Evolutionary conservation across 2,797 vertebrate genomes (phyloP).

Genomic region (Leontocebus nigricollis): DNA sequence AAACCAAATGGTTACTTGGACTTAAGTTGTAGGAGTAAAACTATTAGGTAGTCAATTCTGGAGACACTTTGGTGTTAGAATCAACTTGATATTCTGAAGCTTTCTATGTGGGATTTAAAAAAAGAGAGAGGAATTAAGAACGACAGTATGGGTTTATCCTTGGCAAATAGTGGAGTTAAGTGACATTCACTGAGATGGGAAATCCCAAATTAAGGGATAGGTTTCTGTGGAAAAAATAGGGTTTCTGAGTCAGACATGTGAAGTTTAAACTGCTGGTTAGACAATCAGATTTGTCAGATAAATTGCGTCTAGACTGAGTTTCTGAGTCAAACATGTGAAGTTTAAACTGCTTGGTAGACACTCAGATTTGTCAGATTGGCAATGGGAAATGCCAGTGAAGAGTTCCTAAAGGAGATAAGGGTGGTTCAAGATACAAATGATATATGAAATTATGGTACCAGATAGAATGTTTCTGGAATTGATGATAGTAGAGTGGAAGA

Average conservation of each 20-base stretch:
- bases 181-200: neutral
- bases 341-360: neutral
- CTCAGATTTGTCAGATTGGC: neutral
- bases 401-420: neutral
- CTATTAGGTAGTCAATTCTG: neutral
- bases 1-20: neutral
- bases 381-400: neutral
- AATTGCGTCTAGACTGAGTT: neutral
- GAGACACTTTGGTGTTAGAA: conserved; percentile 1
- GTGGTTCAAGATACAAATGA: neutral
- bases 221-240: neutral
- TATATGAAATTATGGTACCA: neutral
- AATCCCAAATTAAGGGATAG: neutral
- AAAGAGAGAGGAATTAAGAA: neutral
- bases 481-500: neutral
- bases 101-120: neutral
- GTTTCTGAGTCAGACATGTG: neutral
- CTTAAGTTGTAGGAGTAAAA: neutral
- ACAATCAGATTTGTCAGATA: neutral
- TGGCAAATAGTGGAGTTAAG: neutral
- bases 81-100: neutral
- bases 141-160: neutral
- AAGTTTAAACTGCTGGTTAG: neutral
- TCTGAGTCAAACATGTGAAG: neutral
- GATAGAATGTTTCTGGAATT: neutral